phyloP scores from a whole-genome alignment of 1,140 invertebrate genomes.

The Drosophila ambigua region DNA sequence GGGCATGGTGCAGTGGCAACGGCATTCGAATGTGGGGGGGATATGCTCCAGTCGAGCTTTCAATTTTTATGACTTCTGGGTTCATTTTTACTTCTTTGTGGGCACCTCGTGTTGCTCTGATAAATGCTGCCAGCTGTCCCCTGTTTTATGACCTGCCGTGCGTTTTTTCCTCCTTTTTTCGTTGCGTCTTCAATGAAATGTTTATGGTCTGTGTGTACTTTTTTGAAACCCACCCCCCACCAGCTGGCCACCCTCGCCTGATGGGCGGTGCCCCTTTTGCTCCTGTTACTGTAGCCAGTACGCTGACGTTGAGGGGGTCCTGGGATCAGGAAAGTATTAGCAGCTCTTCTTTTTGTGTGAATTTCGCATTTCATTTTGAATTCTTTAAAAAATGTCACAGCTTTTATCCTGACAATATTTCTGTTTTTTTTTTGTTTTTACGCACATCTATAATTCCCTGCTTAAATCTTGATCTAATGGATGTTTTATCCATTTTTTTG shows the following conservation, averaged over 20 bases:
- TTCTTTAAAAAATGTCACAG: too few relatives aligned
- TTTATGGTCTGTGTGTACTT: conserved; percentile 49
- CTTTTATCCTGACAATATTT: too few relatives aligned
- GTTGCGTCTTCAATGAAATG: conserved; percentile 57
- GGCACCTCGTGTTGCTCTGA: conserved; percentile 49
- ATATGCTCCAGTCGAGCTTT: conserved; percentile 54
- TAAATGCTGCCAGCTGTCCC: conserved; percentile 50
- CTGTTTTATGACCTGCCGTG: conserved; percentile 43
- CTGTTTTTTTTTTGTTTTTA: too few relatives aligned
- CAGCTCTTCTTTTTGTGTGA: too few relatives aligned
- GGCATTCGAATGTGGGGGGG: conserved; percentile 5
- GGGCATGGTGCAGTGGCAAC: too few relatives aligned
- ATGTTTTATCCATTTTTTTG: conserved; percentile 2
- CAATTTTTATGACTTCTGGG: conserved; percentile 61
- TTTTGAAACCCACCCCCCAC: conserved; percentile 16
- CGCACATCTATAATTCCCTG: too few relatives aligned
- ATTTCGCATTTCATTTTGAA: too few relatives aligned
- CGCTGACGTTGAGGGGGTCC: too few relatives aligned
- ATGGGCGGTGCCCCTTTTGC: conserved; percentile 28
- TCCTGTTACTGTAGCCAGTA: neutral
- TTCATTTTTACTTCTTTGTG: conserved; percentile 53
- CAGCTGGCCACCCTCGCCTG: conserved; percentile 1
- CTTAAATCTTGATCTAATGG: neutral
- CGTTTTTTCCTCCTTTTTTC: conserved; percentile 26
- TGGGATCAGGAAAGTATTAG: too few relatives aligned